phyloP scores from a whole-genome alignment of 2,888 invertebrate species.

The Bombylius discolor region DNA sequence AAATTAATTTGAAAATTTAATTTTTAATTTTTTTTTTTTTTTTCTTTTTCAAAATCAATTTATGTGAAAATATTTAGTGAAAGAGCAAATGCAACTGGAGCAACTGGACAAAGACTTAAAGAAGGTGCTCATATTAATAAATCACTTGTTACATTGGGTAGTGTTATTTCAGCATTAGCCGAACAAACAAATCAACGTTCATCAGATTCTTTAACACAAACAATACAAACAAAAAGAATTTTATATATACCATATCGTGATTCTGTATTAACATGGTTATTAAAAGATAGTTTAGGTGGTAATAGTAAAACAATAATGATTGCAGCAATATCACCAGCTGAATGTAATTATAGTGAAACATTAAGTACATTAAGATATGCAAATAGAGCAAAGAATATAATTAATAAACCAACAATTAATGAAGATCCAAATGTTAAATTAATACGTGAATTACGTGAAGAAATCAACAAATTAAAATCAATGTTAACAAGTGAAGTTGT shows the following conservation, averaged over 20 bases:
- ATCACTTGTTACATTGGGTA: conserved; percentile 74
- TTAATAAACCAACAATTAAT: conserved; percentile 82
- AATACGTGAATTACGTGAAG: conserved; percentile 69
- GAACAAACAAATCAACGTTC: conserved; percentile 43
- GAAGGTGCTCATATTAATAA: conserved; percentile 87
- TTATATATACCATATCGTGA: conserved; percentile 79
- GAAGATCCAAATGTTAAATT: conserved; percentile 82
- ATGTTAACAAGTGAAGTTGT: conserved; percentile 58
- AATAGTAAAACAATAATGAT: conserved; percentile 90
- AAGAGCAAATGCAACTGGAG: conserved; percentile 77
- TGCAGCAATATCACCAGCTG: conserved; percentile 67
- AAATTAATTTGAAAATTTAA: not conserved
- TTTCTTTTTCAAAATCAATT: not conserved
- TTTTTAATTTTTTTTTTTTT: not conserved
- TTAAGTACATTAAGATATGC: conserved; percentile 76
- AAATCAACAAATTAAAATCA: conserved; percentile 67
- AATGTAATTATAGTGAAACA: conserved; percentile 79
- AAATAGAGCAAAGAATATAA: conserved; percentile 80
- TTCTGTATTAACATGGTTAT: conserved; percentile 76
- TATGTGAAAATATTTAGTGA: conserved; percentile 44
- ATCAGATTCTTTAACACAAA: conserved; percentile 31
- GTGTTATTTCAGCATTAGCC: conserved; percentile 75
- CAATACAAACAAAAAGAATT: conserved; percentile 34
- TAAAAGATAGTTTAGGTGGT: conserved; percentile 78
- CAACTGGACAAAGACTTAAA: conserved; percentile 78